Conservation (phyloP, 2,888 invertebrate species). For the Pemphredon lugubris region DNA sequence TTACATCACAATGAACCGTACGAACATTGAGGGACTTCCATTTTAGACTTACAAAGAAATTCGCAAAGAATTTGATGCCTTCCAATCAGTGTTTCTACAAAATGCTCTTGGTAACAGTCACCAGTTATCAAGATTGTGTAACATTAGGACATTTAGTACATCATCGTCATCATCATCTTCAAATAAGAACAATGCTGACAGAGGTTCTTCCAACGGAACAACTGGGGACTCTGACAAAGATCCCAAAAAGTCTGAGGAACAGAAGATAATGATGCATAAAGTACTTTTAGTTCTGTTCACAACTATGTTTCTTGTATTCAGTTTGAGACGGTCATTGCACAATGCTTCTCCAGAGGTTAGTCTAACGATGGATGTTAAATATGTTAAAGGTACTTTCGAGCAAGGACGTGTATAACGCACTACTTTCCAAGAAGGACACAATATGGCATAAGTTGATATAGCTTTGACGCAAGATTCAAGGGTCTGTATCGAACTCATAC, state of each 20-base stretch:
- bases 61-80: slow-evolving; percentile 83
- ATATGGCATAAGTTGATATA: too few relatives aligned
- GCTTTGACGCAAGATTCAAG: too few relatives aligned
- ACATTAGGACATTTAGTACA: slow-evolving; percentile 61
- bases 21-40: slow-evolving; percentile 10
- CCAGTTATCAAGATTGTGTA: slow-evolving; percentile 11
- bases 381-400: too few relatives aligned
- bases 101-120: slow-evolving; percentile 45
- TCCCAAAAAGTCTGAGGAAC: slow-evolving; percentile 62
- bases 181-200: slow-evolving; percentile 34
- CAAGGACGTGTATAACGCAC: too few relatives aligned
- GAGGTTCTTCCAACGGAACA: slow-evolving; percentile 19
- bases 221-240: slow-evolving; percentile 59
- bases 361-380: too few relatives aligned
- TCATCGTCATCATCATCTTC: too few relatives aligned
- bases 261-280: too few relatives aligned
- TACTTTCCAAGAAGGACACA: too few relatives aligned
- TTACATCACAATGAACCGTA: not conserved
- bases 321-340: too few relatives aligned
- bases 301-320: not conserved
- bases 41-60: slow-evolving; percentile 74
- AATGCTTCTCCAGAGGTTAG: too few relatives aligned
- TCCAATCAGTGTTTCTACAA: slow-evolving; percentile 74
- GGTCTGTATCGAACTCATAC: too few relatives aligned
- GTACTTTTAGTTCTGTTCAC: not conserved